Percentiles rank a stretch among this genome's conserved stretches.
Conservation (phyloP, 2,113 vertebrate genomes). For the Coptodon bakossiorum region DNA sequence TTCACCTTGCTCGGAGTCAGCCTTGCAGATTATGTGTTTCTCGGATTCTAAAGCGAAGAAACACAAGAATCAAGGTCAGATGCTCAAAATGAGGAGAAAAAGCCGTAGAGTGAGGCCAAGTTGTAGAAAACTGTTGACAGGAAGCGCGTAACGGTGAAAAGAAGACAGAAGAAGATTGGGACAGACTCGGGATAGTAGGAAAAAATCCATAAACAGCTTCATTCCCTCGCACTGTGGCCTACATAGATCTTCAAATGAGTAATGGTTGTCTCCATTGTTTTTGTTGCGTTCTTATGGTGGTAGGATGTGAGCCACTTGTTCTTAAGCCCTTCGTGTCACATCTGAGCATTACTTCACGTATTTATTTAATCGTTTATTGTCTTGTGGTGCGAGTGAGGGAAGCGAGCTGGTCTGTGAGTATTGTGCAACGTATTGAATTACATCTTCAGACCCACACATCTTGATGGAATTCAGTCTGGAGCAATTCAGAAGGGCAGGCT, state of each 20-base stretch:
- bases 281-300: background rate
- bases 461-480: background rate
- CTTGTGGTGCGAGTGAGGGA: background rate
- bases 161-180: background rate
- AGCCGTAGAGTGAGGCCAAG: background rate
- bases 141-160: background rate
- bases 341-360: slow-evolving; percentile 21
- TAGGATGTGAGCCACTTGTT: slow-evolving; percentile 7
- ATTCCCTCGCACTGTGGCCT: background rate
- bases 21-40: background rate
- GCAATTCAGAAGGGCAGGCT: background rate
- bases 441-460: background rate
- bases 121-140: background rate
- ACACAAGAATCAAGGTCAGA: background rate
- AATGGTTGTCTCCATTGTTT: slow-evolving; percentile 4
- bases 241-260: background rate
- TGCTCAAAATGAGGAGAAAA: background rate
- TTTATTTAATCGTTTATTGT: background rate
- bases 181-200: background rate
- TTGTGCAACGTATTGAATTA: background rate
- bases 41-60: background rate
- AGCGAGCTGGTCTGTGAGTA: background rate
- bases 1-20: slow-evolving; percentile 21
- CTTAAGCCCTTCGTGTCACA: background rate
- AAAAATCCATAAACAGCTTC: slow-evolving; percentile 6